Percentiles rank a stretch among this genome's conserved stretches.
Conservation (phyloP, 2,113 vertebrate genomes). For the Sula dactylatra region DNA sequence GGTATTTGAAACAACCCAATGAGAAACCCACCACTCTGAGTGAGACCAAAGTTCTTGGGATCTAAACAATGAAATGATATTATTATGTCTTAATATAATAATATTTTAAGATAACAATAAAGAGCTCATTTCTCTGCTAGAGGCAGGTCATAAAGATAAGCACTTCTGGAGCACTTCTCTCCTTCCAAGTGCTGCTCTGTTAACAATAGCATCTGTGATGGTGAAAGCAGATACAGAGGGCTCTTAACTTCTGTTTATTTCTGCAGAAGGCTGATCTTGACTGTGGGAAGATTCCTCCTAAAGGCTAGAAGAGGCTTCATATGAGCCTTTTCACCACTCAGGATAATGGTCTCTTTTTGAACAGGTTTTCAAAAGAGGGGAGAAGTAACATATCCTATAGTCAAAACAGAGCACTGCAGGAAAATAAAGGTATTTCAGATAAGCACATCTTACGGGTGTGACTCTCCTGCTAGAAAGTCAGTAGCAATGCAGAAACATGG, state of each 20-base stretch:
- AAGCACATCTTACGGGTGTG: background rate
- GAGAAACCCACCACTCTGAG: background rate
- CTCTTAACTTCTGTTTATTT: slow-evolving; percentile 9
- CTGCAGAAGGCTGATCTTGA: background rate
- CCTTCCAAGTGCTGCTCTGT: background rate
- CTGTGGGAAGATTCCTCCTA: background rate
- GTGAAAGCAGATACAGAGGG: background rate
- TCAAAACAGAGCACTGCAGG: background rate
- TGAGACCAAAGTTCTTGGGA: background rate
- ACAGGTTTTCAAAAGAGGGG: background rate
- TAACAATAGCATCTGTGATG: background rate
- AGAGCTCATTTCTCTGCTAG: background rate
- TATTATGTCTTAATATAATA: background rate
- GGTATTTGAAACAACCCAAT: background rate
- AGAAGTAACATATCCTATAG: background rate
- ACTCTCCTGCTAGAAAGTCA: background rate
- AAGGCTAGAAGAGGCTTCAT: background rate
- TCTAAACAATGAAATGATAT: background rate
- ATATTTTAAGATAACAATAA: background rate
- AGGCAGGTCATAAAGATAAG: background rate
- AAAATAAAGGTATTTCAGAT: background rate
- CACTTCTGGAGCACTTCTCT: slow-evolving; percentile 13
- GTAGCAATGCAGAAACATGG: background rate
- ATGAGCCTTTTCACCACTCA: background rate
- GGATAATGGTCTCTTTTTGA: background rate